Conservation (phyloP, 2,113 vertebrate species). For the Calonectris borealis region DNA sequence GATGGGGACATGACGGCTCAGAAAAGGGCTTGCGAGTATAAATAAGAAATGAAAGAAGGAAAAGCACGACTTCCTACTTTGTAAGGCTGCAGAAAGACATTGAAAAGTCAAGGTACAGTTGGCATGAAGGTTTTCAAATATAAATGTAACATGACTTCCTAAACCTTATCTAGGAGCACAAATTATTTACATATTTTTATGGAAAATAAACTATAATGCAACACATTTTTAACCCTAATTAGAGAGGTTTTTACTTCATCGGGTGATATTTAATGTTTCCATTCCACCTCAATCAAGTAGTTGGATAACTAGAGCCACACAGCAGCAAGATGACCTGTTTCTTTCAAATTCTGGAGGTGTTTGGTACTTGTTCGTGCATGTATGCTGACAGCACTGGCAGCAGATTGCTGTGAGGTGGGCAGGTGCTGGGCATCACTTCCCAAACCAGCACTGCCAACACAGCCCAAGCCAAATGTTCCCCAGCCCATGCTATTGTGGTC, state of each 20-base stretch:
- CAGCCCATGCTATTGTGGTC: background rate
- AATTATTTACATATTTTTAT: background rate
- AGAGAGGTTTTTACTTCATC: background rate
- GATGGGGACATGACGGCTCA: background rate
- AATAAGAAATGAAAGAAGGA: background rate
- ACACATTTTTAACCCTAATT: background rate
- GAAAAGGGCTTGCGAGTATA: background rate
- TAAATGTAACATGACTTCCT: background rate
- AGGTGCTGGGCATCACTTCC: background rate
- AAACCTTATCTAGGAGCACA: background rate
- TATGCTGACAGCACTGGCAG: background rate
- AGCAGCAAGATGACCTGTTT: background rate
- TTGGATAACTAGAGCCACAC: background rate
- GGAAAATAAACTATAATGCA: background rate
- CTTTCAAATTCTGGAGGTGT: background rate
- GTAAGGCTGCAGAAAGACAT: background rate
- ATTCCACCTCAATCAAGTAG: background rate
- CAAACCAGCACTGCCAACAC: background rate
- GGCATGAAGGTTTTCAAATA: background rate
- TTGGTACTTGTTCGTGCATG: background rate
- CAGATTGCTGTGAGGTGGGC: background rate
- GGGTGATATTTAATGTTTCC: background rate
- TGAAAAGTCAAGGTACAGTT: background rate
- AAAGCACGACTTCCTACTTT: background rate
- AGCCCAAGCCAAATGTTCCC: background rate